A percentile compares a stretch with the other conserved stretches of the same genome.
Conservation (phyloP, 2,888 invertebrate genomes). For the Celastrina argiolus region DNA sequence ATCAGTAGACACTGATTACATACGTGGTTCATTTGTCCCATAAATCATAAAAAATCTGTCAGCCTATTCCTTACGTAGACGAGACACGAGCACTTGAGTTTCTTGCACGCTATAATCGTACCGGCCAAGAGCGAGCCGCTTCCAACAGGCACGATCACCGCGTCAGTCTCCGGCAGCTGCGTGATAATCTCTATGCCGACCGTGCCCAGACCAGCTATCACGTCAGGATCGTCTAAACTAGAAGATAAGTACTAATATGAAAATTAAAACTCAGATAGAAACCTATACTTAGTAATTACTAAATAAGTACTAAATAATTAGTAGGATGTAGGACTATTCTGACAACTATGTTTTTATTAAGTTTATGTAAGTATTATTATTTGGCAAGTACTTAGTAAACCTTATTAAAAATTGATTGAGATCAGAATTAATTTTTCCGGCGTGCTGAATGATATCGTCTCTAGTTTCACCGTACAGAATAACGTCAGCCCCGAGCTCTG, state of each 20-base stretch:
- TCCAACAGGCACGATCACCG: constrained; percentile 63
- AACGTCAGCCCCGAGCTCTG: constrained; percentile 65
- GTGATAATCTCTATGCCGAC: constrained; percentile 64
- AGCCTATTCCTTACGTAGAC: constrained; percentile 53
- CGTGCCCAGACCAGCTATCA: constrained; percentile 67
- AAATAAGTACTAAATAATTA: not conserved
- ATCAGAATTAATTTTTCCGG: constrained; percentile 51
- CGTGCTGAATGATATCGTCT: constrained; percentile 51
- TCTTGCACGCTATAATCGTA: constrained; percentile 66
- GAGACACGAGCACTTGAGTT: constrained; percentile 66
- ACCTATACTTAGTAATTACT: not conserved
- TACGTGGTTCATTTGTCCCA: too few relatives aligned
- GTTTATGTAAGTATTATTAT: too few relatives aligned
- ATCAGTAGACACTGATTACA: too few relatives aligned
- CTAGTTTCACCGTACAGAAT: constrained; percentile 54
- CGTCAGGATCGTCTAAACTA: constrained; percentile 57
- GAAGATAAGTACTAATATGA: too few relatives aligned
- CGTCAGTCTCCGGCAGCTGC: constrained; percentile 65
- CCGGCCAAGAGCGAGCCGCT: constrained; percentile 56
- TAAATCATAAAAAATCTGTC: too few relatives aligned
- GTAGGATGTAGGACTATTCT: too few relatives aligned
- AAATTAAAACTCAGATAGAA: too few relatives aligned
- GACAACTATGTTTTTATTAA: too few relatives aligned
- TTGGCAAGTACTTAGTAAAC: constrained; percentile 34
- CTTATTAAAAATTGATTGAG: constrained; percentile 47